Conservation (phyloP, 2,113 vertebrate species). For the Cephalopholis sonnerati region DNA sequence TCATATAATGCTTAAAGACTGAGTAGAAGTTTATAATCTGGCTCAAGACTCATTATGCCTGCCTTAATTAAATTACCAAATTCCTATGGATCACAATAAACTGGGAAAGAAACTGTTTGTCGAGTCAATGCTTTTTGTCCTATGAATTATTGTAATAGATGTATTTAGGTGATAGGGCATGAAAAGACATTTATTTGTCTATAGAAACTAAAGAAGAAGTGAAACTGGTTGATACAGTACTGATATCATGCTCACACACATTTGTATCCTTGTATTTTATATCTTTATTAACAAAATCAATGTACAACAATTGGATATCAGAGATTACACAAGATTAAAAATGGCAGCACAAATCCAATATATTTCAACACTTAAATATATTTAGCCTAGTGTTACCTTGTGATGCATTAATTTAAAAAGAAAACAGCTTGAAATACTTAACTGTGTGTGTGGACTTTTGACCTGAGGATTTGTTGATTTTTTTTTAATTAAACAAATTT, state of each 20-base stretch:
- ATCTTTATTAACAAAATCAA: background rate
- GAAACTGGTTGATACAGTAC: background rate
- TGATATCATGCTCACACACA: background rate
- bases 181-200: background rate
- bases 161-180: background rate
- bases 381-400: too few species aligned
- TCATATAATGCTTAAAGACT: slow-evolving; percentile 25
- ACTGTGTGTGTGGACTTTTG: too few species aligned
- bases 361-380: background rate
- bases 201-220: background rate
- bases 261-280: background rate
- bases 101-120: slow-evolving; percentile 39
- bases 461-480: too few species aligned
- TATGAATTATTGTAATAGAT: background rate
- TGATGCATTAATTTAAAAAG: too few species aligned
- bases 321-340: background rate
- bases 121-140: slow-evolving; percentile 24
- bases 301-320: background rate
- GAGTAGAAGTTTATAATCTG: slow-evolving; percentile 48
- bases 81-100: slow-evolving; percentile 67
- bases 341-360: background rate
- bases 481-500: too few species aligned
- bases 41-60: slow-evolving; percentile 27
- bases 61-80: slow-evolving; percentile 31
- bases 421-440: too few species aligned